Evolutionary conservation across 2,888 invertebrate genomes (phyloP), one percentile per base, ranked within the genome.

Genomic region (Drosophila multiciliata): DNA sequence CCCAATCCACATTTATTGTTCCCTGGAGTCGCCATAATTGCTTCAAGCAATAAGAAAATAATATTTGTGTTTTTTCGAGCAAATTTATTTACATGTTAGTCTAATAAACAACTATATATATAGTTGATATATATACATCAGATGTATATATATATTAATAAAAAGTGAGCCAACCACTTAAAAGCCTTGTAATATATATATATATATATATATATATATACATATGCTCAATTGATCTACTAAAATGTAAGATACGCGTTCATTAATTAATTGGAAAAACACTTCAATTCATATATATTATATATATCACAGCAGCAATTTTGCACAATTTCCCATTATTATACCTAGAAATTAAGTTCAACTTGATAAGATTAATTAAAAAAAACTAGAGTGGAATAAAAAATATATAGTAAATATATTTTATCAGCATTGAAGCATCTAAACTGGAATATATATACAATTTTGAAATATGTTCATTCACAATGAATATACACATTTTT

Each of bases 1-100:
- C 8, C 15, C 23, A 3, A 3, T 20, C 20, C 40, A 15, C 35
- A 6, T 23, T 29, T 33, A 36, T 3, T 70, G 32, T 23, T 36
- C 36, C 36, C 63, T 20, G 38, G 52, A 58, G 50, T 59, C 35
- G 38, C 23, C 35, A 36, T 83, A 86, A 83, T 86, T 83, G 70
- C 58, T 49, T 62, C 23, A 53, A 66, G 42, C 73, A 68, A 70
- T 66, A 73, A 32, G 49, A 58, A 50, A 54, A 73, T 36, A 38
- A n/a, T 40, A 52, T 26, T 48, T 53, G 42, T 45, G 29, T 17
- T 33, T 36, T 35, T 71, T 53, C 12, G 15, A 45, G 38, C 42
- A n/a, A 17, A 32, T 48, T 55, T 38, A 55, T 71, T 52, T 55
- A 11, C 42, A 45, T 29, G 52, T 57, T 35, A 29, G 33, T n/a